phyloP scores from a whole-genome alignment of 2,888 invertebrate species.

The Pyrrhia umbra region DNA sequence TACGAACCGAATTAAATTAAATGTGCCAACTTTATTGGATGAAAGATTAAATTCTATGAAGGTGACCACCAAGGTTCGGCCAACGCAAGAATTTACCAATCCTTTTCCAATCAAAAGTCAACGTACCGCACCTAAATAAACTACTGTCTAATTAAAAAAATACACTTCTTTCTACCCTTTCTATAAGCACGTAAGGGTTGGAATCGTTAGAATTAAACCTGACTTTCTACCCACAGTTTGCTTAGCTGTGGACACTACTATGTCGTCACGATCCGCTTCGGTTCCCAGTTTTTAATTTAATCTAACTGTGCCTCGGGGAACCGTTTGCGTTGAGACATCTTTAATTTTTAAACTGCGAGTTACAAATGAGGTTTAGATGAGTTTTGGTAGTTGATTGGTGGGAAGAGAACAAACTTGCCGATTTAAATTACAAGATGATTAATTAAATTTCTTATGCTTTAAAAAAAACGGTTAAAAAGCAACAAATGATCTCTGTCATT shows the following conservation, averaged over 20 bases:
- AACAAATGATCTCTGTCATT: no score
- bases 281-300: conserved; percentile 44
- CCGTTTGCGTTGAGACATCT: conserved; percentile 25
- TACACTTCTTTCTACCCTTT: conserved; percentile 13
- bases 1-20: no score
- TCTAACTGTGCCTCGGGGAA: conserved; percentile 38
- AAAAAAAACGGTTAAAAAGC: no score
- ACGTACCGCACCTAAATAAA: conserved; percentile 19
- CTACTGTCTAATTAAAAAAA: conserved; percentile 23
- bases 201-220: conserved; percentile 25
- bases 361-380: conserved; percentile 9
- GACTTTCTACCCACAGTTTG: conserved; percentile 17
- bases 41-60: neutral
- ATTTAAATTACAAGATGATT: neutral
- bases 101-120: conserved; percentile 36
- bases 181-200: conserved; percentile 14
- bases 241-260: conserved; percentile 8
- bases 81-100: conserved; percentile 12
- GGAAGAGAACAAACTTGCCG: no score
- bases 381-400: neutral
- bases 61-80: neutral
- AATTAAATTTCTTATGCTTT: neutral
- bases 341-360: conserved; percentile 35
- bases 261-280: conserved; percentile 24
- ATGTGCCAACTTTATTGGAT: no score